phyloP scores from a whole-genome alignment of 2,888 invertebrate genomes.

The Drosophila kuntzei region DNA sequence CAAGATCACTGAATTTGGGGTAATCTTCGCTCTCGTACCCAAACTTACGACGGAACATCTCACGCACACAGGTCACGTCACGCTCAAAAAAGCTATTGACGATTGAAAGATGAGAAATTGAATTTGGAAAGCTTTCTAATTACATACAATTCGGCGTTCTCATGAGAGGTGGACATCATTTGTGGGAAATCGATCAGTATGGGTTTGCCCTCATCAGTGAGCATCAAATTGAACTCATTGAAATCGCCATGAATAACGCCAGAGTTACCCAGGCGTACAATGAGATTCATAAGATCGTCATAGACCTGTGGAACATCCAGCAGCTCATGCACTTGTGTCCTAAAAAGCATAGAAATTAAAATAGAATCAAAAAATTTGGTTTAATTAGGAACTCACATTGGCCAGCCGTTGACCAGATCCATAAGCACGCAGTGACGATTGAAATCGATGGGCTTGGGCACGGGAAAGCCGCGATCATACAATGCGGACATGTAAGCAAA shows the following conservation, averaged over 20 bases:
- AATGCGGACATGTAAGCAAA: conserved; percentile 99
- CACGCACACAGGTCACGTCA: conserved; percentile 96
- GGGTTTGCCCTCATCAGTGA: conserved; percentile 91
- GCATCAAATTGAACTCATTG: conserved; percentile 99
- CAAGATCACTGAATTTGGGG: conserved; percentile 91
- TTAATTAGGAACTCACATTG: conserved; percentile 88
- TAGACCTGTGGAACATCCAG: conserved; percentile 92
- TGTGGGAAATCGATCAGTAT: conserved; percentile 99
- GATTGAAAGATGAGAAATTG: not conserved
- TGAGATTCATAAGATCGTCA: conserved; percentile 96
- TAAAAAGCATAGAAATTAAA: conserved; percentile 61
- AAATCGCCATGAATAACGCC: conserved; percentile 99
- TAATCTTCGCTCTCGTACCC: conserved; percentile 93
- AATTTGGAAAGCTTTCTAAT: not conserved
- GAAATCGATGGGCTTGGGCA: conserved; percentile 97
- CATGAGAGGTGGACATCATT: conserved; percentile 98
- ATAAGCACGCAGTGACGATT: conserved; percentile 98
- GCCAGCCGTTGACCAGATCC: conserved; percentile 94
- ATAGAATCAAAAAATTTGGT: no score
- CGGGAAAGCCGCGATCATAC: conserved; percentile 95
- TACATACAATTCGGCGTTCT: conserved; percentile 93
- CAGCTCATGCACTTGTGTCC: conserved; percentile 89
- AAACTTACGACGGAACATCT: conserved; percentile 96
- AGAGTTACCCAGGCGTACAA: conserved; percentile 95
- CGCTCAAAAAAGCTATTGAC: conserved; percentile 93